phyloP scores from a whole-genome alignment of 2,113 vertebrate species.

The Maccullochella peelii region DNA sequence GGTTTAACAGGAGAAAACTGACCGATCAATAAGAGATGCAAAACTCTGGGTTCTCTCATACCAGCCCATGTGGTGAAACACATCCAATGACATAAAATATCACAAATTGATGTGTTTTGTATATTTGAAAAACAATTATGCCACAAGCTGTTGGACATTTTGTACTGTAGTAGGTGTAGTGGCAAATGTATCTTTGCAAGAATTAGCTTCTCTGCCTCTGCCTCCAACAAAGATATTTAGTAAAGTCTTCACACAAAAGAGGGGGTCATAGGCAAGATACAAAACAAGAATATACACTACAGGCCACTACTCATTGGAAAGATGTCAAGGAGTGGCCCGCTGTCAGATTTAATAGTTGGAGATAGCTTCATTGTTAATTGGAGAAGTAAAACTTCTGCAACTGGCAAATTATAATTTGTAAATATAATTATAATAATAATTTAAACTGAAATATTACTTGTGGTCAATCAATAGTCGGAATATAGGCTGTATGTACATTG shows the following conservation, averaged over 20 bases:
- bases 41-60: not conserved
- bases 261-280: not conserved
- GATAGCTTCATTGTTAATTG: constrained; percentile 6
- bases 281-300: not conserved
- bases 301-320: not conserved
- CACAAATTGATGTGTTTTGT: not conserved
- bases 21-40: not conserved
- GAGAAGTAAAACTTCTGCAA: not conserved
- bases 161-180: not conserved
- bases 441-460: not conserved
- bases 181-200: not conserved
- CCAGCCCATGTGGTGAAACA: not conserved
- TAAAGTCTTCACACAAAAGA: not conserved
- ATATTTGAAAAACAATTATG: constrained; percentile 7
- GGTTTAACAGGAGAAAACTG: not conserved
- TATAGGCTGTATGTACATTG: not conserved
- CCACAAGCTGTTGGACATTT: constrained; percentile 18
- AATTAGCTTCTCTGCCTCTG: not conserved
- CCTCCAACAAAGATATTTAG: not conserved
- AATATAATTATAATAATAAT: not conserved
- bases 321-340: not conserved
- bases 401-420: not conserved
- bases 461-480: constrained; percentile 1
- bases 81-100: constrained; percentile 2
- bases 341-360: not conserved